Evolutionary conservation across 1,140 invertebrate genomes (phyloP), one percentile per base, ranked within the genome.

Genomic region (Orchestia grillus): DNA sequence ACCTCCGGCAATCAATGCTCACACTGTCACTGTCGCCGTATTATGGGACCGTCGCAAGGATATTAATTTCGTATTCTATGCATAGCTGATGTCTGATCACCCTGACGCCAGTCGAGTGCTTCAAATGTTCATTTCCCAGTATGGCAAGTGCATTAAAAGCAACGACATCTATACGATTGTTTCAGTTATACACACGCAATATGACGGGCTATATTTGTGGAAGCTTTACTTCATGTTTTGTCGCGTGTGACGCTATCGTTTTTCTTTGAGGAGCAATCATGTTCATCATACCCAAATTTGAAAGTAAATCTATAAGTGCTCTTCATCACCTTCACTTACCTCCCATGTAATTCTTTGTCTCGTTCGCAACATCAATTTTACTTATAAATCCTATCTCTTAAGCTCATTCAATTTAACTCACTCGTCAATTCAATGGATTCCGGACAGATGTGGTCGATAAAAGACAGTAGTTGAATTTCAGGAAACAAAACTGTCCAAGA

Each of bases 11-110:
- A 77, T 77, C 62, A 77, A 77, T 77, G 62, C 62, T 77, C 15
- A 77, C 1, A 36, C 28, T 77, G 36, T 77, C 62, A 28, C 62
- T 36, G 62, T 28, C 28, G 6, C 62, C 28, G 62, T 77, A 15
- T 15, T 77, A 77, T 36, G 28, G 62, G 47, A 53, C 41, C 4
- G 88, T 90, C 88, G 42, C 88, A 11, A 42, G 44, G 92, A 4
- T 15, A 94, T 94, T 94, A 44, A 94, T 94, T 94, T 94, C 92
- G 47, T 45, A 94, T 94, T 44, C 92, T 40, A 94, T 94, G 44
- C 92, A 94, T 94, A 40, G 44, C 36, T 94, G 43, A 94, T 42
- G 41, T 42, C 41, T 42, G 88, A 11, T 91, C 88, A 42, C 0
- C 36, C 88, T 42, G 41, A 3, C 42, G 62, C 11, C 62, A 8